Evolutionary conservation across 1,140 invertebrate species (phyloP).

Genomic region (Elymnias hypermnestra): DNA sequence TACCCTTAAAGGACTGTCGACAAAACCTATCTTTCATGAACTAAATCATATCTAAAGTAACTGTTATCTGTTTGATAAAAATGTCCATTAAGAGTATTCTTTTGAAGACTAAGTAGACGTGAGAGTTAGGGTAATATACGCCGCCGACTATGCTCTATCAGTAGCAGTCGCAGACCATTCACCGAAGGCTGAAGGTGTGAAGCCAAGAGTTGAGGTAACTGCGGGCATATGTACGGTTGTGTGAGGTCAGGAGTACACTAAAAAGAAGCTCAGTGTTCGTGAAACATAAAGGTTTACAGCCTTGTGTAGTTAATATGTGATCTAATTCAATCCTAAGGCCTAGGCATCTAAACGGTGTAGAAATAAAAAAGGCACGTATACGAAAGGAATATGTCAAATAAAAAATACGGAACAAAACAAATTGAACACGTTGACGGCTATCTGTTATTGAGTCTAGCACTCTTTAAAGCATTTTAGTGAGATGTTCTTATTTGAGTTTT

Average conservation of each 20-base stretch:
- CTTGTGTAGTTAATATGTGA: constrained; percentile 72
- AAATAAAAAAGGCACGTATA: constrained; percentile 71
- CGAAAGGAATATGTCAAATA: constrained; percentile 52
- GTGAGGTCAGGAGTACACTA: constrained; percentile 74
- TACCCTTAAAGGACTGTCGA: constrained; percentile 52
- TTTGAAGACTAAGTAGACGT: constrained; percentile 48
- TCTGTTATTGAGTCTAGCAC: constrained; percentile 65
- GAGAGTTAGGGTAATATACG: constrained; percentile 52
- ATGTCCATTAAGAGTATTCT: constrained; percentile 56
- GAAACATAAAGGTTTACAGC: constrained; percentile 72
- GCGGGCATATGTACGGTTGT: constrained; percentile 72
- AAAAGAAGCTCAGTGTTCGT: constrained; percentile 72
- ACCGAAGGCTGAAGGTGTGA: constrained; percentile 70
- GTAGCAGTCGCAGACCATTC: constrained; percentile 54
- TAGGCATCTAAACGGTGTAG: constrained; percentile 69
- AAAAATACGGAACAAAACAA: constrained; percentile 64
- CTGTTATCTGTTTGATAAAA: too few relatives aligned
- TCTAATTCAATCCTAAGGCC: constrained; percentile 72
- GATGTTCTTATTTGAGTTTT: constrained; percentile 41
- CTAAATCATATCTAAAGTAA: too few relatives aligned
- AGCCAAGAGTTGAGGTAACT: constrained; percentile 74
- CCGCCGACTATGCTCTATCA: constrained; percentile 54
- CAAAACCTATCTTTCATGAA: not conserved
- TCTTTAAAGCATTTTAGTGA: constrained; percentile 64
- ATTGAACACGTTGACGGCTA: constrained; percentile 68